Evolutionary conservation across 2,888 invertebrate species (phyloP).

Genomic region (Leucophora obtusa): DNA sequence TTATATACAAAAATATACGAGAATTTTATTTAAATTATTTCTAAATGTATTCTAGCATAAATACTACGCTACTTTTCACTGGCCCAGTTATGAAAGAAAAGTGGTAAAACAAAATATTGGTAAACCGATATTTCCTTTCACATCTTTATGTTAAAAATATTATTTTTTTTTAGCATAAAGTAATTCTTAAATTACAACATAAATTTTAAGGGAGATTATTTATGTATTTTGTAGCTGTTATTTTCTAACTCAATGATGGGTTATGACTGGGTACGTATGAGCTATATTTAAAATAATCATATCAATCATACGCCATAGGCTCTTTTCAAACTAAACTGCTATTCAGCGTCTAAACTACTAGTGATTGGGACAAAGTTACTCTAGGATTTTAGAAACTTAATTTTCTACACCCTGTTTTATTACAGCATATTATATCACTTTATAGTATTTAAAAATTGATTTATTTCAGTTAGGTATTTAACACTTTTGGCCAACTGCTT

Average conservation of each 20-base stretch:
- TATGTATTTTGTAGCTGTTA: too few species aligned
- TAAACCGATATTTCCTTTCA: not conserved
- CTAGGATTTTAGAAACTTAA: too few species aligned
- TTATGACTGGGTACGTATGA: not conserved
- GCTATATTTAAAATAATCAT: not conserved
- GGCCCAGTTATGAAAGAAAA: slow-evolving; percentile 37
- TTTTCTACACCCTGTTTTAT: too few species aligned
- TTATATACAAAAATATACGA: not conserved
- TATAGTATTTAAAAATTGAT: too few species aligned
- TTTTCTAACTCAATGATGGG: too few species aligned
- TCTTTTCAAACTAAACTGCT: too few species aligned
- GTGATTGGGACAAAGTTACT: too few species aligned
- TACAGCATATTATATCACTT: too few species aligned
- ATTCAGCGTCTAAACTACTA: too few species aligned
- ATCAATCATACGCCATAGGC: not conserved
- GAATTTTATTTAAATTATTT: slow-evolving; percentile 40
- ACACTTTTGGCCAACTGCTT: too few species aligned
- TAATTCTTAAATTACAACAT: not conserved
- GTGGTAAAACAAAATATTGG: slow-evolving; percentile 20
- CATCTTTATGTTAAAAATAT: not conserved
- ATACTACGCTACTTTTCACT: slow-evolving; percentile 33
- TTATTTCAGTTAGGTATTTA: too few species aligned
- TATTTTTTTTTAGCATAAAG: not conserved
- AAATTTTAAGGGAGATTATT: not conserved
- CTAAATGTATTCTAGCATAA: slow-evolving; percentile 35